Evolutionary conservation across 2,888 invertebrate genomes (phyloP).

Genomic region (Dryococelus australis): DNA sequence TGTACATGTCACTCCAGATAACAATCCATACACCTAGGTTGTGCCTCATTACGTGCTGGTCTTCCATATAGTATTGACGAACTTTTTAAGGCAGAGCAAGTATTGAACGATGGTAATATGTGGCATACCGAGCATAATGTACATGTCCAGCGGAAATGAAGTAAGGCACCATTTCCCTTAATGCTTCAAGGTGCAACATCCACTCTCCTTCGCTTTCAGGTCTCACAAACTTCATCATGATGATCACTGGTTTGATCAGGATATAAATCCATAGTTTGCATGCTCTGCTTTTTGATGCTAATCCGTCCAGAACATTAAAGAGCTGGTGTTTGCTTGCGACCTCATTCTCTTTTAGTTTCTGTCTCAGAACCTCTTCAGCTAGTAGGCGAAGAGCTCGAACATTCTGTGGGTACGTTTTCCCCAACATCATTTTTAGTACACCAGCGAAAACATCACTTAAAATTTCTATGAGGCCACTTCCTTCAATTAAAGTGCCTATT

Average conservation of each 20-base stretch:
- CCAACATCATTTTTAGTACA: conserved; percentile 23
- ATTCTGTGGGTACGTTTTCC: conserved; percentile 19
- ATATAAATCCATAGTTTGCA: conserved; percentile 13
- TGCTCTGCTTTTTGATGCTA: conserved; percentile 5
- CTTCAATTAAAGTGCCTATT: conserved; percentile 16
- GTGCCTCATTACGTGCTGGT: conserved; percentile 17
- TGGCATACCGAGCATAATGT: too few species aligned
- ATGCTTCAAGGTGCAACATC: conserved; percentile 23
- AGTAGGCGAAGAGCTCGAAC: conserved; percentile 18
- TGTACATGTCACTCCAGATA: conserved; percentile 25
- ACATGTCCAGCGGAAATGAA: background rate
- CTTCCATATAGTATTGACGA: background rate
- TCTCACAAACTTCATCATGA: conserved; percentile 25
- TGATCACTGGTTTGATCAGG: conserved; percentile 21
- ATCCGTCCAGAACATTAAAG: background rate
- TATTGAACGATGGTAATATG: background rate
- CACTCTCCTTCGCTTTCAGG: conserved; percentile 9
- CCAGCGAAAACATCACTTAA: conserved; percentile 20
- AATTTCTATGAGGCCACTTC: conserved; percentile 5
- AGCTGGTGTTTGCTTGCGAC: background rate
- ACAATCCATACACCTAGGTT: background rate
- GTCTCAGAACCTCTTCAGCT: conserved; percentile 16
- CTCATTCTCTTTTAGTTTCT: background rate
- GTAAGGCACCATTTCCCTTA: conserved; percentile 20
- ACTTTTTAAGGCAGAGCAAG: background rate